Evolutionary conservation across 2,888 invertebrate genomes (phyloP).

Genomic region (Oxycera nigricornis): DNA sequence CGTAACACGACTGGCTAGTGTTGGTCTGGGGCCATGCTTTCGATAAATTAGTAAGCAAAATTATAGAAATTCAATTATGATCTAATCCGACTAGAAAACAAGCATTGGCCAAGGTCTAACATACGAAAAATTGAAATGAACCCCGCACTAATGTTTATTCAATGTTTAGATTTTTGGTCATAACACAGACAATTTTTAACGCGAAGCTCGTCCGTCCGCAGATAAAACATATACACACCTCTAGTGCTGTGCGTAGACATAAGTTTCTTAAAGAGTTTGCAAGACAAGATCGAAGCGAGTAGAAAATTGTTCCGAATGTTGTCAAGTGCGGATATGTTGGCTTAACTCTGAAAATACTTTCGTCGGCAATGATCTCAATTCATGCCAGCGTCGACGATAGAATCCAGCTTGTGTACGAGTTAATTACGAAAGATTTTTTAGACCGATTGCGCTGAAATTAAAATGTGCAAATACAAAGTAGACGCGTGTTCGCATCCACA

Average conservation of each 20-base stretch:
- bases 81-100: background rate
- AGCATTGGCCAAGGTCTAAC: background rate
- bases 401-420: background rate
- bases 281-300: background rate
- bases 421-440: constrained; percentile 12
- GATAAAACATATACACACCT: too few species aligned
- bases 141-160: background rate
- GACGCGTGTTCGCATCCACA: background rate
- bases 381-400: background rate
- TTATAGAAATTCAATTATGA: too few species aligned
- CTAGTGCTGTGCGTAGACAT: too few species aligned
- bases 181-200: background rate
- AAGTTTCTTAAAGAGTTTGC: background rate
- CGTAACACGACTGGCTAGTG: too few species aligned
- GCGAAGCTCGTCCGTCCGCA: background rate
- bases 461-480: background rate
- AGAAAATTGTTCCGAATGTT: background rate
- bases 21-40: too few species aligned
- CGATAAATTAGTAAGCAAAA: too few species aligned
- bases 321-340: background rate
- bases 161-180: background rate
- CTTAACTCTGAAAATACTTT: background rate
- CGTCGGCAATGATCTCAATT: background rate
- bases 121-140: background rate
- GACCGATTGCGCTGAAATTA: background rate